Evolutionary conservation across 2,797 vertebrate species (phyloP).

Genomic region (Notoglanidium macrostoma): DNA sequence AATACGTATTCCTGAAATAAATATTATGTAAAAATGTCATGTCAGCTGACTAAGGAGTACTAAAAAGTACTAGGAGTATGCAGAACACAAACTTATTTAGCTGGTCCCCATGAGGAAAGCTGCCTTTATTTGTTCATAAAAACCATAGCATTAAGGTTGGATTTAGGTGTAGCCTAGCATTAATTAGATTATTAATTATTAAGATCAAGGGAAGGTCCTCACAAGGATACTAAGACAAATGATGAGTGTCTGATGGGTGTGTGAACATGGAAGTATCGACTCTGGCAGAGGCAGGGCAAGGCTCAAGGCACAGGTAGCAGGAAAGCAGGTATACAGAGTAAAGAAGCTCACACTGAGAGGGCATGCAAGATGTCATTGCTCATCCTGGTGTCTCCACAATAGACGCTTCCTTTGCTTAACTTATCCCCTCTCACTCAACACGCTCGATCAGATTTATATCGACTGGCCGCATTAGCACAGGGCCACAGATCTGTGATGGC

Average conservation of each 20-base stretch:
- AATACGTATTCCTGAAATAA: neutral
- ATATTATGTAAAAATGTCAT: neutral
- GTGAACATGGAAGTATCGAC: neutral
- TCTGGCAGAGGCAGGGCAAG: neutral
- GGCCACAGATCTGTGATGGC: conserved; percentile 17
- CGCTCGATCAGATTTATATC: conserved; percentile 44
- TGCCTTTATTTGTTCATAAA: neutral
- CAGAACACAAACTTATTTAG: neutral
- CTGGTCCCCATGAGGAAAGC: neutral
- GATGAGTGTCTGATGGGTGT: neutral
- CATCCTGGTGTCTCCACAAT: too few relatives aligned
- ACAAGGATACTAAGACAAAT: neutral
- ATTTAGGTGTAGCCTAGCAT: neutral
- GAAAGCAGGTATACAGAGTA: neutral
- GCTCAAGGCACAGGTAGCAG: neutral
- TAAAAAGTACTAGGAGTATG: too few relatives aligned
- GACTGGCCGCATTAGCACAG: conserved; percentile 34
- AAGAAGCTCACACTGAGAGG: neutral
- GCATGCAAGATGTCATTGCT: neutral
- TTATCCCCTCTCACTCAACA: conserved; percentile 21
- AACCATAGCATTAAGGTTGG: neutral
- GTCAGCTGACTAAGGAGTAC: neutral
- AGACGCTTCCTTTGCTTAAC: conserved; percentile 16
- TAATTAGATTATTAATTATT: neutral
- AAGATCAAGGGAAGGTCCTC: neutral